These are phyloP conservation scores for Xenopus petersii DNA, from an alignment of 2,797 vertebrate genomes.

Conservation along the genomic window DNA sequence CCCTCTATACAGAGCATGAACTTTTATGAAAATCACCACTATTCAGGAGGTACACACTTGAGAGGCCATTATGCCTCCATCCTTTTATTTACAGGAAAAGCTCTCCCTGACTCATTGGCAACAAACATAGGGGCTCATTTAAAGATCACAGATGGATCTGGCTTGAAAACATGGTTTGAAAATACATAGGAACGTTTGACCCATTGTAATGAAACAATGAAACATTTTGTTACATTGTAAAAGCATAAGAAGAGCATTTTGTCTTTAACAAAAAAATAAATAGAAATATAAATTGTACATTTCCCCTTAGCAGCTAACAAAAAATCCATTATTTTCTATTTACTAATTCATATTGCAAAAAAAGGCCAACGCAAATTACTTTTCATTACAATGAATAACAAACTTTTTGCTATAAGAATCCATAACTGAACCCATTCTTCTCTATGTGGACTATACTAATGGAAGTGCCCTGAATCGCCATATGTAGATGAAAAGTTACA, in stretches of 20 bases:
- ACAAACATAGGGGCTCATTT: slow-evolving; percentile 18
- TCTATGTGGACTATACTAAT: no score
- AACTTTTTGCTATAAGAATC: no score
- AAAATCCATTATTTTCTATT: no score
- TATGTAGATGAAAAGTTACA: no score
- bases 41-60: slow-evolving; percentile 4
- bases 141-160: slow-evolving; percentile 13
- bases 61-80: slow-evolving; percentile 9
- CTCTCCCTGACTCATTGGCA: slow-evolving; percentile 8
- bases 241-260: slow-evolving; percentile 2
- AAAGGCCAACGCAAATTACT: no score
- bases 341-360: no score
- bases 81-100: slow-evolving; percentile 1
- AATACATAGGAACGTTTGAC: neutral
- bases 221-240: no score
- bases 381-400: no score
- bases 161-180: neutral
- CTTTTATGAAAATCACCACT: slow-evolving; percentile 10
- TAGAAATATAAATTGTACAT: no score
- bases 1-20: slow-evolving; percentile 6
- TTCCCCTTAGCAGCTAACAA: no score
- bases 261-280: neutral
- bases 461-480: no score
- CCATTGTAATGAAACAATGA: neutral
- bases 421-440: no score